Evolutionary conservation across 2,113 vertebrate species (phyloP), one percentile per base, ranked within the genome.

Genomic region (Sebastes schlegelii): DNA sequence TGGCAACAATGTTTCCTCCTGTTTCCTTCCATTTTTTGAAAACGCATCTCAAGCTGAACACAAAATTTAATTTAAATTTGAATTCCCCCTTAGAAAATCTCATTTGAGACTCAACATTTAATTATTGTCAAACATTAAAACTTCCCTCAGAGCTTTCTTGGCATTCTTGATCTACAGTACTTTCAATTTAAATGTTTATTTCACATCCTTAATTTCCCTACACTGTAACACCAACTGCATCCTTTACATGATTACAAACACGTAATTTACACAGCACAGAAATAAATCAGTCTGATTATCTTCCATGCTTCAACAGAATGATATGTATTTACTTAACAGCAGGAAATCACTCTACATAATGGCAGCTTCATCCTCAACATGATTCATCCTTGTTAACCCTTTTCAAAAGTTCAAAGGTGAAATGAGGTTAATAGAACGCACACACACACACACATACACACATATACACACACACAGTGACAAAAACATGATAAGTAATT

Each of bases 401-500:
- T 74, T 84, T 76, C 12, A 64, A 63, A 85, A 68, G 52, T 65
- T 83, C 52, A 88, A 49, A 83, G 74, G 55, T 77, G n/a, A 79
- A 13, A 26, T 43, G 26, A 80, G 83, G 90, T 90, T 91, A 88
- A 90, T 84, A 66, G 79, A 69, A 73, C 82, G 21, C 63, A 79
- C 45, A 12, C 42, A 64, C 26, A 26, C 26, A 34, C 34, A 34
- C 34, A 34, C 26, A 34, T 3, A 34, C 34, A 34, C 34, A 34
- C 34, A 34, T 34, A 34, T 34, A 34, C 34, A 34, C 42, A 64
- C 26, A 46, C 61, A 71, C 54, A 54, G n/a, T 43, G 73, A 66
- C 81, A 76, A 84, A 69, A 80, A 68, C 70, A 80, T 57, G 70
- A 42, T 73, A 75, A 86, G 80, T 64, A 64, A 86, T 92, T 89